These are phyloP conservation scores for Geotria australis DNA, from an alignment of 2,797 vertebrate genomes.

Conservation along the genomic window DNA sequence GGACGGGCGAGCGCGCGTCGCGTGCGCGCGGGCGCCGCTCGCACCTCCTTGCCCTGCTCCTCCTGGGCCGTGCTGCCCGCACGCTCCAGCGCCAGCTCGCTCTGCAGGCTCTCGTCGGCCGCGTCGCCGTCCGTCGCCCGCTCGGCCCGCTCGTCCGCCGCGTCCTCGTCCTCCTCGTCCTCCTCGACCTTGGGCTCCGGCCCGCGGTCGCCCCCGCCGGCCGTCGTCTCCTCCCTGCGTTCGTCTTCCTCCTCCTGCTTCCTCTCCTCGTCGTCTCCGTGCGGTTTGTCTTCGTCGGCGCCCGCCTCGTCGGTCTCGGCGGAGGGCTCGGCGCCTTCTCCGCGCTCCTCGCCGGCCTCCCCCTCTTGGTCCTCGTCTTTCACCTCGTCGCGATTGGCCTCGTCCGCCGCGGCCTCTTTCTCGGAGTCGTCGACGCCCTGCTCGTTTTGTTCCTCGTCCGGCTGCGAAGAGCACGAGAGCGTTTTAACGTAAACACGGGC, in stretches of 20 bases:
- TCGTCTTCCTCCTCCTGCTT: slow-evolving; percentile 15
- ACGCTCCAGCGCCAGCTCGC: slow-evolving; percentile 43
- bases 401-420: slow-evolving; percentile 11
- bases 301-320: slow-evolving; percentile 9
- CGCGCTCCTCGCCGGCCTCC: slow-evolving; percentile 6
- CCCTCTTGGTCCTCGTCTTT: slow-evolving; percentile 10
- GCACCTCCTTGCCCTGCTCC: slow-evolving; percentile 62
- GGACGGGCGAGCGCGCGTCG: no score
- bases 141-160: slow-evolving; percentile 2
- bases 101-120: slow-evolving; percentile 40
- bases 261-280: slow-evolving; percentile 2
- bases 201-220: not conserved
- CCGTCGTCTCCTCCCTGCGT: not conserved
- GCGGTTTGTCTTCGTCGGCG: slow-evolving; percentile 7
- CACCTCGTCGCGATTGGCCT: slow-evolving; percentile 10
- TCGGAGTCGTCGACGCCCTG: slow-evolving; percentile 5
- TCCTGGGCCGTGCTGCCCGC: slow-evolving; percentile 48
- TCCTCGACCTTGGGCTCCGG: slow-evolving; percentile 5
- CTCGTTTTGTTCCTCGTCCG: slow-evolving; percentile 9
- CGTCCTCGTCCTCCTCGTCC: slow-evolving; percentile 22
- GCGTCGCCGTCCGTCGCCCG: not conserved
- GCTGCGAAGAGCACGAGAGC: not conserved
- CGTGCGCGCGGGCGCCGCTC: not conserved
- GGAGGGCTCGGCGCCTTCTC: slow-evolving; percentile 7
- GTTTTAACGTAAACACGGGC: no score